Evolutionary conservation across 2,797 vertebrate genomes (phyloP).

Genomic region (Macrochelys suwanniensis): DNA sequence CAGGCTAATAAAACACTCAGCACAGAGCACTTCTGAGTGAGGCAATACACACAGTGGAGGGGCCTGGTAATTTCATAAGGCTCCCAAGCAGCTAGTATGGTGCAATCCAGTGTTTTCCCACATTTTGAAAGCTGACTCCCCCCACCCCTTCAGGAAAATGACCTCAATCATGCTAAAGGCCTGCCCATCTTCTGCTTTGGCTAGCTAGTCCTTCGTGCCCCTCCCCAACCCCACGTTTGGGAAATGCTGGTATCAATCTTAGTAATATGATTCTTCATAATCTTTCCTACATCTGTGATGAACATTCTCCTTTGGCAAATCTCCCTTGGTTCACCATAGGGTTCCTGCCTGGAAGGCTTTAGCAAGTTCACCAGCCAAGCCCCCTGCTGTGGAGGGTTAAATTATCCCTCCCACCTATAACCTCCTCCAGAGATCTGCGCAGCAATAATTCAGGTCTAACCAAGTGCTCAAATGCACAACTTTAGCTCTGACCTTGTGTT

Average conservation of each 20-base stretch:
- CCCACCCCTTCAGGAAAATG: background rate
- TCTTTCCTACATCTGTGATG: background rate
- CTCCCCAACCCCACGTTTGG: background rate
- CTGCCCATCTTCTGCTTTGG: background rate
- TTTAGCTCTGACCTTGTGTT: background rate
- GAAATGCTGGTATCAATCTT: background rate
- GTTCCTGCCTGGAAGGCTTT: background rate
- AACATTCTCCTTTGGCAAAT: background rate
- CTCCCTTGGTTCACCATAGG: background rate
- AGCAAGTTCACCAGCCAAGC: background rate
- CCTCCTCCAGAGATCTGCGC: background rate
- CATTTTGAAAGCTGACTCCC: background rate
- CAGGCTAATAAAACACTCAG: background rate
- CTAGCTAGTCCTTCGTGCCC: background rate
- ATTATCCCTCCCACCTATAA: background rate
- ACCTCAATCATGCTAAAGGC: background rate
- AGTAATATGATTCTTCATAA: background rate
- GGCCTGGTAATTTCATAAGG: background rate
- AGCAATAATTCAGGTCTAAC: background rate
- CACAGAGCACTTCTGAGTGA: background rate
- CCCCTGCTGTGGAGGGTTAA: background rate
- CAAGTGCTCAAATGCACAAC: background rate
- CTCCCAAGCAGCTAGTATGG: background rate
- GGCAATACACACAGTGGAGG: background rate
- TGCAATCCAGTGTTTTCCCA: background rate